A percentile compares a stretch with the other conserved stretches of the same genome.
phyloP scores from a whole-genome alignment of 1,140 invertebrate species.

The Temnothorax longispinosus region DNA sequence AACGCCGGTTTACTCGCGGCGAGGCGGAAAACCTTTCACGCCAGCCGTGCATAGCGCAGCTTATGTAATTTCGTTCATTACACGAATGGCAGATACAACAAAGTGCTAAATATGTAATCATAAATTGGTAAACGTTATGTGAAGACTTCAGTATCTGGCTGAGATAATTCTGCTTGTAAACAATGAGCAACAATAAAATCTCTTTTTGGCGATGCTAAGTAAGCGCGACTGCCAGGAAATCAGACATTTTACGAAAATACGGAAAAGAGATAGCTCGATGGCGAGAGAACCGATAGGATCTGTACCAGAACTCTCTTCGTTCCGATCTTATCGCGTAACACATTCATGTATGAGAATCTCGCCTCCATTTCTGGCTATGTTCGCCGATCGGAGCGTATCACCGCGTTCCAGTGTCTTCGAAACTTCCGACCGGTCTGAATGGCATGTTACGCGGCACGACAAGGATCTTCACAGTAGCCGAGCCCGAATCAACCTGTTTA shows the following conservation, averaged over 20 bases:
- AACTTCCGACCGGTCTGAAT: constrained; percentile 35
- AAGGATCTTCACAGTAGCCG: constrained; percentile 36
- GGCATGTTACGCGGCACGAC: constrained; percentile 1
- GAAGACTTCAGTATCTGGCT: neutral
- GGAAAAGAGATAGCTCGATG: neutral
- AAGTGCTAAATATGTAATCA: constrained; percentile 9
- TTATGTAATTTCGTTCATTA: constrained; percentile 61
- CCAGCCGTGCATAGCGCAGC: constrained; percentile 34
- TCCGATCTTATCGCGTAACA: constrained; percentile 20
- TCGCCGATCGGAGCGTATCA: neutral
- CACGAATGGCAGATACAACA: neutral
- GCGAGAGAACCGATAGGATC: neutral
- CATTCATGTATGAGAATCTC: neutral
- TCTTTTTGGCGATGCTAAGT: neutral
- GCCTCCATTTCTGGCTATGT: neutral
- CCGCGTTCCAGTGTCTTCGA: constrained; percentile 15
- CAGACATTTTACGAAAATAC: neutral
- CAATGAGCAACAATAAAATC: neutral
- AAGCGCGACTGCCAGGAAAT: neutral
- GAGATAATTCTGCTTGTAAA: neutral
- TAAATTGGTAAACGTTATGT: neutral
- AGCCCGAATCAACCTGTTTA: constrained; percentile 65
- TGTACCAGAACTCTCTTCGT: neutral
- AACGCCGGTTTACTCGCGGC: constrained; percentile 41
- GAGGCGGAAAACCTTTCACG: constrained; percentile 52